Percentiles rank a stretch among this genome's conserved stretches.
phyloP scores from a whole-genome alignment of 2,888 invertebrate genomes.

The Hirtodrosophila duncani region DNA sequence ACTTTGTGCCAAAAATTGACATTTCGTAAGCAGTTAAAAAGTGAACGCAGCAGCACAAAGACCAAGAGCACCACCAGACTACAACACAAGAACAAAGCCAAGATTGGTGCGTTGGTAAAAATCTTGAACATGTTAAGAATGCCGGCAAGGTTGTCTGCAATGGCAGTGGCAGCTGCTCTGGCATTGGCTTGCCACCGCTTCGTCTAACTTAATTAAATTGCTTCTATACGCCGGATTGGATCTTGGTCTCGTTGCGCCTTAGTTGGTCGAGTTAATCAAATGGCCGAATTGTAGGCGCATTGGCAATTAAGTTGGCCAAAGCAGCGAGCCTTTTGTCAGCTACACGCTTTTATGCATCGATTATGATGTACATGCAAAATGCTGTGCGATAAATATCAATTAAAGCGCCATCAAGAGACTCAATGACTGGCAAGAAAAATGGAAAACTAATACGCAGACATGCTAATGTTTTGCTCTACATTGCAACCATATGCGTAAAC shows the following conservation, averaged over 20 bases:
- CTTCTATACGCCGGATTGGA: constrained; percentile 36
- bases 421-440: constrained; percentile 50
- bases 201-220: constrained; percentile 61
- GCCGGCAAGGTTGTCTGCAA: constrained; percentile 58
- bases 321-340: constrained; percentile 37
- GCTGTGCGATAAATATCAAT: constrained; percentile 56
- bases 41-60: constrained; percentile 49
- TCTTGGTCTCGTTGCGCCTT: constrained; percentile 33
- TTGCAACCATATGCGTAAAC: constrained; percentile 45
- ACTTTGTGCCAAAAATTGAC: constrained; percentile 61
- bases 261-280: constrained; percentile 45
- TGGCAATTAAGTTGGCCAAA: constrained; percentile 22
- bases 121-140: constrained; percentile 65
- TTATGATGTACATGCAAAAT: constrained; percentile 32
- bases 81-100: constrained; percentile 13
- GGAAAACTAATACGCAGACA: constrained; percentile 46
- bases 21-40: constrained; percentile 60
- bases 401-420: constrained; percentile 42
- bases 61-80: background rate
- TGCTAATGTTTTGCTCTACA: constrained; percentile 56
- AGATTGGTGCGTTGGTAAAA: constrained; percentile 57
- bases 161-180: constrained; percentile 31
- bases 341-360: constrained; percentile 20
- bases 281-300: constrained; percentile 36
- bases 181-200: constrained; percentile 18